Base-by-base conservation (phyloP, 2,113 vertebrate genomes). In the Xenopus tropicalis region DNA sequence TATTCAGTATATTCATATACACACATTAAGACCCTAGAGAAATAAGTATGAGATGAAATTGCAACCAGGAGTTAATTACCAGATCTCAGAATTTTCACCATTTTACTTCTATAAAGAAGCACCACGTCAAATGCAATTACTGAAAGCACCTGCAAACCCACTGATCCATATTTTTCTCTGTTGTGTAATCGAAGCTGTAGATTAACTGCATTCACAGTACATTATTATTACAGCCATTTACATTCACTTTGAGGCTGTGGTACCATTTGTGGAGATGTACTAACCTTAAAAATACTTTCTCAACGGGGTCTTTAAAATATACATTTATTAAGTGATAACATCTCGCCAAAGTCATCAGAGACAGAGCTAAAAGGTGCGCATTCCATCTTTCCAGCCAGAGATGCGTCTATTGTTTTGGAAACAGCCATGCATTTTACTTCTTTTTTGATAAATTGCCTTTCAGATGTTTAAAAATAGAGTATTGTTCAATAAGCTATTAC, bases 151-250 rank as follows among this genome's bases (percentile, higher is more conserved):
- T 59, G 64, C 37, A 16, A 56, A 66, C 21, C 71, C 52, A 74
- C 66, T 59, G 71, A 74, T 74, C 48, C 62, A 46, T 64, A 74
- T 74, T 66, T 74, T 59, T 74, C 71, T 66, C 71, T 44, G 21
- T 52, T 29, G 42, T 48, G 54, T 66, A 63, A 66, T 74, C 63
- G 63, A 74, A 74, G 42, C 58, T 74, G 71, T 54, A 74, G 63
- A 66, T 73, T 59, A 73, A 66, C 51, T 66, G 42, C 52, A 74
- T 74, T 74, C 71, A 74, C 59, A 48, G 71, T 29, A 66, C 52
- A 66, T 64, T 56, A 74, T 72, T 72, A 72, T 74, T 66, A 25
- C 63, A 43, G 52, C 66, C 52, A 66, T 74, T 66, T 66, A 74
- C 63, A 74, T 74, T 74, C 62, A 58, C 71, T 66, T 17, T 21